Percentiles rank a stretch among this genome's conserved stretches.
Evolutionary conservation across 2,797 vertebrate genomes (phyloP).

Genomic region (Pseudocheirus occidentalis): DNA sequence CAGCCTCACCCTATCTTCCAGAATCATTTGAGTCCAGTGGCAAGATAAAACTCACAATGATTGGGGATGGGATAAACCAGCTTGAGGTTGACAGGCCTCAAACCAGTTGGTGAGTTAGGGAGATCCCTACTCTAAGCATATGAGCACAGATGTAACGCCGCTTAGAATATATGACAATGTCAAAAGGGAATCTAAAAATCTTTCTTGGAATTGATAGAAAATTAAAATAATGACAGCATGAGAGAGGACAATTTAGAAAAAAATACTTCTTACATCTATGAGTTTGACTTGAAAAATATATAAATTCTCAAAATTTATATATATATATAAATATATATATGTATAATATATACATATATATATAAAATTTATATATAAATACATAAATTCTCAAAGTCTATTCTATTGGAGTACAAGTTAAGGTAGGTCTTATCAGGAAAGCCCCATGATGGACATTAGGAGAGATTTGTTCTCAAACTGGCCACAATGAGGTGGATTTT

Average conservation of each 20-base stretch:
- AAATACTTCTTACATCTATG: neutral
- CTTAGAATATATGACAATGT: neutral
- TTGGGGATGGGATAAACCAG: neutral
- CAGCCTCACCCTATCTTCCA: neutral
- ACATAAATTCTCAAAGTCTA: neutral
- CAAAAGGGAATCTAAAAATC: neutral
- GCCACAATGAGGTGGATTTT: neutral
- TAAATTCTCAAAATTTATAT: neutral
- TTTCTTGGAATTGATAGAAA: neutral
- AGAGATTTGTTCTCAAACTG: neutral
- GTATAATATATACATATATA: too few relatives aligned
- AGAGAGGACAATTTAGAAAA: neutral
- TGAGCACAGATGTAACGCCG: neutral
- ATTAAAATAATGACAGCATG: neutral
- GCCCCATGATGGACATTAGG: neutral
- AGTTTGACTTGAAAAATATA: neutral
- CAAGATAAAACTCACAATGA: neutral
- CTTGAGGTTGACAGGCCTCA: neutral
- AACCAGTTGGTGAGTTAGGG: neutral
- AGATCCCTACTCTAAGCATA: neutral
- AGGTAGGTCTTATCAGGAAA: neutral
- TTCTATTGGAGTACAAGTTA: neutral
- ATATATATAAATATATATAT: too few relatives aligned
- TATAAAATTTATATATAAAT: too few relatives aligned
- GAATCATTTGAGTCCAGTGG: neutral